Percentiles rank a stretch among this genome's conserved stretches.
Conservation (phyloP, 1,140 invertebrate genomes). For the Cryptotermes secundus region DNA sequence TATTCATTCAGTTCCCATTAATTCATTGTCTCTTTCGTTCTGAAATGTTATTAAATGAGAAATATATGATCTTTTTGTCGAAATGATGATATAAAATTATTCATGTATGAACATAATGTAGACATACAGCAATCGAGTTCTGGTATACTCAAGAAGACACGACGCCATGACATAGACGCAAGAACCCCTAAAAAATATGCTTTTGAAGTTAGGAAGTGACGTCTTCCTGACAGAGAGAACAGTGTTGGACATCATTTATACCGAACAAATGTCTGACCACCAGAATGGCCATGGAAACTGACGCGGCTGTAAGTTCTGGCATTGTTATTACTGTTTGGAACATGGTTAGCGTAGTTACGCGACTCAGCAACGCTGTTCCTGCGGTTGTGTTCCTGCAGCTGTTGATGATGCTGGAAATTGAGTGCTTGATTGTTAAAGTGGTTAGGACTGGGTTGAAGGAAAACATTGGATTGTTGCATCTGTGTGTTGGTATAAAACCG, state of each 20-base stretch:
- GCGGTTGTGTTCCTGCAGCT: not conserved
- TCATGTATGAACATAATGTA: no score
- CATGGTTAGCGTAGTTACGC: not conserved
- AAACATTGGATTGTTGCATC: not conserved
- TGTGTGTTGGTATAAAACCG: not conserved
- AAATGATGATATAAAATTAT: no score
- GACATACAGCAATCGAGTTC: no score
- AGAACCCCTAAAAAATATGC: not conserved
- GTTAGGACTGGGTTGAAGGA: not conserved
- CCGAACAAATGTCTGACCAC: not conserved
- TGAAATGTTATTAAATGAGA: no score
- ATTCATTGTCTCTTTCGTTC: no score
- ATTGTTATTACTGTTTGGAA: not conserved
- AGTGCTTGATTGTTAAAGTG: not conserved
- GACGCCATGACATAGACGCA: not conserved
- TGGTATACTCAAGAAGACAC: not conserved
- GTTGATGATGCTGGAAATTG: not conserved
- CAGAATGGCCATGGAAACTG: not conserved
- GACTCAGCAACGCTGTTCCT: not conserved
- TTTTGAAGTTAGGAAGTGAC: not conserved
- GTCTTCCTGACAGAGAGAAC: not conserved
- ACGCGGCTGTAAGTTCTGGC: not conserved
- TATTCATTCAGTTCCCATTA: no score
- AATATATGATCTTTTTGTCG: no score
- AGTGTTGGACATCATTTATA: not conserved